phyloP scores from a whole-genome alignment of 2,113 vertebrate genomes.

The Excalfactoria chinensis region DNA sequence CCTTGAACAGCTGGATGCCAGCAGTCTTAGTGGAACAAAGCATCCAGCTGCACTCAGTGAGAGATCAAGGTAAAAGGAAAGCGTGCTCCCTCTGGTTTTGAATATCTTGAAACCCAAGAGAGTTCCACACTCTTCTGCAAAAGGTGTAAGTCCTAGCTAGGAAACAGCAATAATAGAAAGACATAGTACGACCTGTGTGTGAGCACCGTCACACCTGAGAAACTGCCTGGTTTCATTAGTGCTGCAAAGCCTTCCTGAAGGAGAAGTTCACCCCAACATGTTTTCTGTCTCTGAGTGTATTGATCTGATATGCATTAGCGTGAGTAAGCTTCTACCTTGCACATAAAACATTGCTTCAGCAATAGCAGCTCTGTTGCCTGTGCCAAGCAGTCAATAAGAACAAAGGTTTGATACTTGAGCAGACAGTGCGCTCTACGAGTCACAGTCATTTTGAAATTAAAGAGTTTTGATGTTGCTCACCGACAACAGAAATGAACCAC shows the following conservation, averaged over 20 bases:
- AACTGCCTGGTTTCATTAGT: neutral
- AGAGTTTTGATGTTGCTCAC: neutral
- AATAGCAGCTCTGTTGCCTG: neutral
- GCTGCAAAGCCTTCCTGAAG: neutral
- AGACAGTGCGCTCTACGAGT: neutral
- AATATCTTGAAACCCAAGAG: neutral
- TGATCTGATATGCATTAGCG: neutral
- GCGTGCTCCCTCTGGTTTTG: neutral
- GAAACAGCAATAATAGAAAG: neutral
- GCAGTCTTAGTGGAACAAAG: neutral
- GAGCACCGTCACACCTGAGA: neutral
- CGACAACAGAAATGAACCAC: neutral
- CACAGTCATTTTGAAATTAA: neutral
- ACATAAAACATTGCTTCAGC: neutral
- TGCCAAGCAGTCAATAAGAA: neutral
- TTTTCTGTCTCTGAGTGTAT: neutral
- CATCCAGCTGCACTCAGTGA: neutral
- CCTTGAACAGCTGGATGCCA: neutral
- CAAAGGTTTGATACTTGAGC: neutral
- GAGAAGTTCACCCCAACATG: neutral
- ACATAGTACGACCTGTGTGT: neutral
- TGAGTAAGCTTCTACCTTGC: neutral
- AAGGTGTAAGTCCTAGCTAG: neutral
- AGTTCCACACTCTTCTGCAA: neutral
- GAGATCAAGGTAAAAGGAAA: neutral